Conservation (phyloP, 1,140 invertebrate species). For the Atta cephalotes region DNA sequence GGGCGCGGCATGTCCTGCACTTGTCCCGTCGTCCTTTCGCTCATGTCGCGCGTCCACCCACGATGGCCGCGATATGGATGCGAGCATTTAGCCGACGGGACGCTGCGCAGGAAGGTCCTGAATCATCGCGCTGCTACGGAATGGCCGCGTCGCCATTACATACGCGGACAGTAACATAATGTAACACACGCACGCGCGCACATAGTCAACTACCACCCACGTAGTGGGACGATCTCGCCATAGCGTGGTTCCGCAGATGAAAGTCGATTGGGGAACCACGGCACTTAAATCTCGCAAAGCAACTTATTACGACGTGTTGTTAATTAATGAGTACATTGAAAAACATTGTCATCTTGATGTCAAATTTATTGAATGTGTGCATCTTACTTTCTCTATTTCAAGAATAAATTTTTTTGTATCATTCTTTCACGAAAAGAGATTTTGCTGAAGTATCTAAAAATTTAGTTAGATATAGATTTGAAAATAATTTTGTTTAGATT, state of each 20-base stretch:
- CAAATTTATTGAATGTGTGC: neutral
- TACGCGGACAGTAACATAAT: conserved; percentile 60
- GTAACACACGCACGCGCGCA: conserved; percentile 28
- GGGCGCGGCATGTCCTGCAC: conserved; percentile 78
- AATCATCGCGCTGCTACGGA: conserved; percentile 73
- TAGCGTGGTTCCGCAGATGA: conserved; percentile 9
- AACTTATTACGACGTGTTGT: conserved; percentile 6
- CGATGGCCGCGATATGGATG: conserved; percentile 82
- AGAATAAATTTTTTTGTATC: neutral
- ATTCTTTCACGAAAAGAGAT: no score
- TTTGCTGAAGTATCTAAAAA: no score
- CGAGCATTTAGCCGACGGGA: conserved; percentile 81
- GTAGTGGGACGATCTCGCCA: conserved; percentile 64
- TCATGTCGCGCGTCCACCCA: conserved; percentile 84
- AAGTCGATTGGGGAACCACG: conserved; percentile 34
- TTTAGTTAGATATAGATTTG: no score
- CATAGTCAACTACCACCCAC: conserved; percentile 74
- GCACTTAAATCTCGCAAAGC: neutral
- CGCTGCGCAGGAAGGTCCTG: conserved; percentile 75
- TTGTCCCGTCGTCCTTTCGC: conserved; percentile 81
- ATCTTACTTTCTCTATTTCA: neutral
- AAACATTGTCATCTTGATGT: neutral
- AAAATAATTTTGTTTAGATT: no score
- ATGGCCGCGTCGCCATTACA: conserved; percentile 59
- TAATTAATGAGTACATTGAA: conserved; percentile 37